phyloP scores from a whole-genome alignment of 1,140 invertebrate species.

The Lepidotrigona ventralis region DNA sequence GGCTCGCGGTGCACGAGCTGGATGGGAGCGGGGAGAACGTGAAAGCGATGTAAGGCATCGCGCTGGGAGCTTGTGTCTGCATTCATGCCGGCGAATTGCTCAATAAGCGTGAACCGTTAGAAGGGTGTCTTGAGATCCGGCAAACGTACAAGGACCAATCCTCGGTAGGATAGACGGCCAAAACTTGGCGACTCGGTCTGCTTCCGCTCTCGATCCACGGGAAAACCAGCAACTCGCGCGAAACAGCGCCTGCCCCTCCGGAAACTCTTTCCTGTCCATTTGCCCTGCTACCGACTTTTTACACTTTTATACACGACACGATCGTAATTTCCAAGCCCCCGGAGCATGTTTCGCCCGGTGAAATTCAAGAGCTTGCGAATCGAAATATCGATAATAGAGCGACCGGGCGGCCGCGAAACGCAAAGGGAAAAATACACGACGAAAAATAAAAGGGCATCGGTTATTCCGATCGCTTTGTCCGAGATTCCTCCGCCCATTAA shows the following conservation, averaged over 20 bases:
- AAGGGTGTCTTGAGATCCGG: constrained; percentile 15
- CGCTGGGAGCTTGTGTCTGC: constrained; percentile 20
- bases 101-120: constrained; percentile 59
- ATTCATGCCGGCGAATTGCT: constrained; percentile 54
- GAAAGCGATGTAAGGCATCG: constrained; percentile 54
- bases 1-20: constrained; percentile 39
- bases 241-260: background rate
- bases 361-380: background rate
- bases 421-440: background rate
- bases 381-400: background rate
- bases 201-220: background rate
- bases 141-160: constrained; percentile 18
- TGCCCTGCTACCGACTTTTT: background rate
- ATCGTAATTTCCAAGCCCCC: background rate
- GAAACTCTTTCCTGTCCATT: constrained; percentile 9
- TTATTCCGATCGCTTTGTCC: background rate
- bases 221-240: background rate
- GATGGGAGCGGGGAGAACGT: constrained; percentile 37
- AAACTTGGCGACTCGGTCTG: constrained; percentile 2
- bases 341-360: background rate
- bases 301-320: background rate
- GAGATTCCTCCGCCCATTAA: background rate
- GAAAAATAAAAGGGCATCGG: background rate
- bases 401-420: background rate
- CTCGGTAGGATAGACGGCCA: constrained; percentile 6